Conservation (phyloP, 2,888 invertebrate genomes). For the Acronicta aceris region DNA sequence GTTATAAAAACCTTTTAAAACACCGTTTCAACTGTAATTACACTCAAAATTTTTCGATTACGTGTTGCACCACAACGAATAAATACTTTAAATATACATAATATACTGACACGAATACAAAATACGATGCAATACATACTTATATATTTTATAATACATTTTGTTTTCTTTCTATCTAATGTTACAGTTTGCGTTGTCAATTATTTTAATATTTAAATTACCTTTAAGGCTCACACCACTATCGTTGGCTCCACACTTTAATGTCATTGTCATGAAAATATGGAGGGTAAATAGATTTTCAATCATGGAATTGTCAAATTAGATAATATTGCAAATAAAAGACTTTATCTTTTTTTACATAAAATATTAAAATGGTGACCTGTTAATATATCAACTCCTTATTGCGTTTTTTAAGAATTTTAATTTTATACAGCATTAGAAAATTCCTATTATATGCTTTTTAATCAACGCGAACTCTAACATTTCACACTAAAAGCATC, state of each 20-base stretch:
- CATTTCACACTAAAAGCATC: conserved; percentile 18
- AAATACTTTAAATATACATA: conserved; percentile 22
- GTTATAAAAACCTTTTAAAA: background rate
- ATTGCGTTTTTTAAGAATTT: background rate
- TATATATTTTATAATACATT: conserved; percentile 40
- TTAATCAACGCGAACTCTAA: conserved; percentile 46
- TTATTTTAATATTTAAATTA: background rate
- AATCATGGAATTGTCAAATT: no score
- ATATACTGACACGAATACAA: conserved; percentile 29
- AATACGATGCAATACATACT: conserved; percentile 39
- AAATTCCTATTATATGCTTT: conserved; percentile 4
- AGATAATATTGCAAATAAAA: no score
- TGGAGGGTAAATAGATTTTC: no score
- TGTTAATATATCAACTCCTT: no score
- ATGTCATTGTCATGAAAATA: no score
- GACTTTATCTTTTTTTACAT: no score
- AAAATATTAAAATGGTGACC: no score
- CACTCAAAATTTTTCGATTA: background rate
- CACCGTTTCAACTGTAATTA: background rate
- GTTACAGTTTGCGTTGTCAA: conserved; percentile 37
- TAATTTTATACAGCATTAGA: background rate
- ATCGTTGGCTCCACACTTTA: no score
- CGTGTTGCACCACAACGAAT: background rate
- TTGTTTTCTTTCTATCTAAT: conserved; percentile 44
- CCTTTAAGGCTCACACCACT: no score